phyloP scores from a whole-genome alignment of 2,888 invertebrate species.

The Tenthredo amoena region DNA sequence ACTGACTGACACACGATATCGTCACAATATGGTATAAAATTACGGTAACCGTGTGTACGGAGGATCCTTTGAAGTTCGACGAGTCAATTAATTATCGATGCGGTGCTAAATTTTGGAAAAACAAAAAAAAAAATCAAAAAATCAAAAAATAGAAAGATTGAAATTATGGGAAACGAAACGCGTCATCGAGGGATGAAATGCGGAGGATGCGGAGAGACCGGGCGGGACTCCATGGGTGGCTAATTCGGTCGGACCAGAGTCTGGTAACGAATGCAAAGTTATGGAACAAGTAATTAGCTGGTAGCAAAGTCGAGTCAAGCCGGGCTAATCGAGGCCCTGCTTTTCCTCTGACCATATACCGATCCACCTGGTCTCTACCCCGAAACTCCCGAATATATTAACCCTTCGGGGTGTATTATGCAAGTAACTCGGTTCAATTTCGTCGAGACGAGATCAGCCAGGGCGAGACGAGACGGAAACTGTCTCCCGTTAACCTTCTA shows the following conservation, averaged over 20 bases:
- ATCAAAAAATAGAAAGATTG: no score
- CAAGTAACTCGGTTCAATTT: background rate
- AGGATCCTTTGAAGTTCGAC: background rate
- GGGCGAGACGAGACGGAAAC: background rate
- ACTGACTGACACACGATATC: background rate
- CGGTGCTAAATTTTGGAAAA: background rate
- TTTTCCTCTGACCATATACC: conserved; percentile 35
- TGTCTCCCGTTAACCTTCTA: background rate
- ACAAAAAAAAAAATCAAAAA: background rate
- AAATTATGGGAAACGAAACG: background rate
- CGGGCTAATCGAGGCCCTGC: conserved; percentile 59
- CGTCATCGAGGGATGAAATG: no score
- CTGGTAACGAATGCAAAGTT: conserved; percentile 67
- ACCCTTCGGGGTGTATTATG: conserved; percentile 28
- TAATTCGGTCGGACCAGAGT: background rate
- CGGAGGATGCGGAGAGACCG: background rate
- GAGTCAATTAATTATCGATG: no score
- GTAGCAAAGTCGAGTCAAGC: conserved; percentile 64
- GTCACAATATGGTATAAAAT: background rate
- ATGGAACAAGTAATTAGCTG: conserved; percentile 67
- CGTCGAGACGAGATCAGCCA: background rate
- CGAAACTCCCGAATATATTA: conserved; percentile 40
- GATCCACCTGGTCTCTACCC: background rate
- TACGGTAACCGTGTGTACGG: background rate
- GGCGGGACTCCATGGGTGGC: background rate